These are phyloP conservation scores for Drosophila flavopinicola DNA, from an alignment of 2,888 invertebrate species.

Conservation along the genomic window DNA sequence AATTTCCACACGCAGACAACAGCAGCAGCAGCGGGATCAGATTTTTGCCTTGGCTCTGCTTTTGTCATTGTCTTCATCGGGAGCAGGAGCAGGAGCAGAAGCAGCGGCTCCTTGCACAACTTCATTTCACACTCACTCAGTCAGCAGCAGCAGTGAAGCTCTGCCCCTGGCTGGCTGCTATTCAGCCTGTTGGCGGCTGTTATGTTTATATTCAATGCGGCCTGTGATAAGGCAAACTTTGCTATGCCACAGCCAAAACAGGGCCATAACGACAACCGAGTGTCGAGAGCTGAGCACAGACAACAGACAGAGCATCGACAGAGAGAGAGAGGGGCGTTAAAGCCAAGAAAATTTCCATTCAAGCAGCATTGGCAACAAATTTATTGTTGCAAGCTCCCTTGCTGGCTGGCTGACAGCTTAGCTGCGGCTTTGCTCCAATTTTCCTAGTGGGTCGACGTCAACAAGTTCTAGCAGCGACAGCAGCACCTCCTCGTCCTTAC, in stretches of 20 bases:
- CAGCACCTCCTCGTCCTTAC: not conserved
- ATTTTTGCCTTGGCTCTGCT: slow-evolving; percentile 34
- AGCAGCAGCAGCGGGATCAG: slow-evolving; percentile 34
- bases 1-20: slow-evolving; percentile 75
- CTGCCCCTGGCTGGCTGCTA: not conserved
- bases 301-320: not conserved
- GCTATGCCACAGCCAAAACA: slow-evolving; percentile 43
- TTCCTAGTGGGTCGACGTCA: slow-evolving; percentile 70
- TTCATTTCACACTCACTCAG: slow-evolving; percentile 58
- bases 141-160: not conserved
- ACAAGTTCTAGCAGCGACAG: slow-evolving; percentile 38
- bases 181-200: slow-evolving; percentile 11
- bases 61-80: slow-evolving; percentile 55
- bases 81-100: slow-evolving; percentile 2
- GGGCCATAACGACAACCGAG: slow-evolving; percentile 44
- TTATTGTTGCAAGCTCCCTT: slow-evolving; percentile 43
- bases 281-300: slow-evolving; percentile 2
- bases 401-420: slow-evolving; percentile 67
- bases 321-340: slow-evolving; percentile 37
- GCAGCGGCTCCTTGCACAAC: slow-evolving; percentile 48
- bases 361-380: slow-evolving; percentile 35
- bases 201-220: slow-evolving; percentile 58
- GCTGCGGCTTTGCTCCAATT: slow-evolving; percentile 77
- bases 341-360: slow-evolving; percentile 52
- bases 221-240: slow-evolving; percentile 65